Base-by-base conservation (phyloP, 2,113 vertebrate species). In the Grus americana region DNA sequence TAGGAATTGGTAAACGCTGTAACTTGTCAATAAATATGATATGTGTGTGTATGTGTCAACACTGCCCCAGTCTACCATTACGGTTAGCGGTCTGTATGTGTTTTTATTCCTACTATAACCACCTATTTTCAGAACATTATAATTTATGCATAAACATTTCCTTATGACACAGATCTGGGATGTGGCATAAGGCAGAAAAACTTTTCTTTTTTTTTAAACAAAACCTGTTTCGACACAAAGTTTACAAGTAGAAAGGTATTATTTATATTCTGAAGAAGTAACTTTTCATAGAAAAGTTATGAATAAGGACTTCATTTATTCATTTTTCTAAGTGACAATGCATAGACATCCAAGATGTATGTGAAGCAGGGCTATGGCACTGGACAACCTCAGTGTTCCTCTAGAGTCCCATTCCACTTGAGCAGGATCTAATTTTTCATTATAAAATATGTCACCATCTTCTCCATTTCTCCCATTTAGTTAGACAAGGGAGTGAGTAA, bases 11-110 rank as follows among this genome's bases (percentile, higher is more conserved):
- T 94, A 79, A 96, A 92, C 0, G 12, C 24, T 92, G 71, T 83
- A 94, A 68, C 86, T 76, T 61, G 59, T 92, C 91, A 86, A 84
- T 93, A 93, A 78, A 92, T 27, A 44, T 54, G 65, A 82, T 91
- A 54, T 67, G 49, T 79, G 68, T 86, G 11, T 63, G 38, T 59
- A 9, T 55, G 24, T 76, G 50, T 75, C 32, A 91, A n/a, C 42
- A 7, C 16, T 67, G 30, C 65, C 80, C 47, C 34, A 30, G 34
- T 50, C 86, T 92, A 40, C 38, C 63, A 62, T 57, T 65, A 27
- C 36, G 38, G 38, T 42, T 83, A 79, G 76, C 74, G 32, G 34
- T 42, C 83, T 76, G 38, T 32, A 44, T 70, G 67, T 49, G 20
- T 34, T 66, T 85, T 68, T 59, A 83, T 84, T 94, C 92, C 65